Conservation (phyloP, 2,113 vertebrate genomes). For the Raja brachyura region DNA sequence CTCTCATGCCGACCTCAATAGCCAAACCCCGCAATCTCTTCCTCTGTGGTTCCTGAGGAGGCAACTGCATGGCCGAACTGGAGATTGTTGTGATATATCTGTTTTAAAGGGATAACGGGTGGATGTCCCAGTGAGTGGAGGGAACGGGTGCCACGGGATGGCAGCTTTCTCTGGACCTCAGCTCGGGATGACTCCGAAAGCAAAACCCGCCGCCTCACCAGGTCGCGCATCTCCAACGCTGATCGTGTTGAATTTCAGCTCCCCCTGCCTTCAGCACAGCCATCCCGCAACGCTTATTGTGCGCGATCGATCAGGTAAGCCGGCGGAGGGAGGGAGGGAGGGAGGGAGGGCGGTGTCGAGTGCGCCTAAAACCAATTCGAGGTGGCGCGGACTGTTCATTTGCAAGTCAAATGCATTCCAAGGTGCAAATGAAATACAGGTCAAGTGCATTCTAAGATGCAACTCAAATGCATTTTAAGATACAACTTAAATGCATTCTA, state of each 20-base stretch:
- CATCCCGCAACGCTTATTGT: neutral
- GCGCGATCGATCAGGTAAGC: constrained; percentile 3
- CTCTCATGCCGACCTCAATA: constrained; percentile 30
- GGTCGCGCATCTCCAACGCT: neutral
- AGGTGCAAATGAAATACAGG: neutral
- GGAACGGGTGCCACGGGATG: neutral
- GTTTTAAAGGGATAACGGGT: neutral
- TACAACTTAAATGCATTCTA: too few relatives aligned
- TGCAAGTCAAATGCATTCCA: neutral
- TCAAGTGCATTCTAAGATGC: too few relatives aligned
- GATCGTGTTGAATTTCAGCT: neutral
- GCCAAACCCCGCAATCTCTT: constrained; percentile 20
- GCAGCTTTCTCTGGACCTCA: neutral
- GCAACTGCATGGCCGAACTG: constrained; percentile 4
- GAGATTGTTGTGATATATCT: neutral
- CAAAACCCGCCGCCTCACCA: neutral
- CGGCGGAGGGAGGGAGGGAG: neutral
- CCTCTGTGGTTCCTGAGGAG: constrained; percentile 2
- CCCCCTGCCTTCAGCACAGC: neutral
- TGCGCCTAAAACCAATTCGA: neutral
- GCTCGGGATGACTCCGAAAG: neutral
- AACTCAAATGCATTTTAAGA: too few relatives aligned
- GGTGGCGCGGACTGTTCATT: neutral
- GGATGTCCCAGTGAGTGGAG: too few relatives aligned
- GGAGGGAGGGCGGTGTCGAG: neutral